Evolutionary conservation across 2,888 invertebrate species (phyloP).

Genomic region (Meghimatium bilineatum): DNA sequence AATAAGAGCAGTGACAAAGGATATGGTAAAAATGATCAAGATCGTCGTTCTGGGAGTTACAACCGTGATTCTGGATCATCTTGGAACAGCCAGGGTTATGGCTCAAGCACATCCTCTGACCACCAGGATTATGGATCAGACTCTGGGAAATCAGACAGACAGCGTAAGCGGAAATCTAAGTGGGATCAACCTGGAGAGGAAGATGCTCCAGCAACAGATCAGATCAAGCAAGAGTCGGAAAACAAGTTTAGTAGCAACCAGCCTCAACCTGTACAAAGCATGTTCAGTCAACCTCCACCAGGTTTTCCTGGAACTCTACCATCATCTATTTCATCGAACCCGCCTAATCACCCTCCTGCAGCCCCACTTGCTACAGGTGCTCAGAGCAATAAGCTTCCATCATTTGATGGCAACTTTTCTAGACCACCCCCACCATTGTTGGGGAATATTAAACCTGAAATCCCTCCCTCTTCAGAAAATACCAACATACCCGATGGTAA

Average conservation of each 20-base stretch:
- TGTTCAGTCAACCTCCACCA: slow-evolving; percentile 47
- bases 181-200: slow-evolving; percentile 52
- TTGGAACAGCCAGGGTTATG: slow-evolving; percentile 14
- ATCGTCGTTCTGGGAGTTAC: slow-evolving; percentile 16
- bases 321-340: not conserved
- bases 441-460: slow-evolving; percentile 37
- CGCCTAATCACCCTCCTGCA: not conserved
- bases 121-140: slow-evolving; percentile 29
- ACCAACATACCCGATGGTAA: slow-evolving; percentile 28
- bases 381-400: slow-evolving; percentile 10
- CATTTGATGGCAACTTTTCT: slow-evolving; percentile 35
- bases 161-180: slow-evolving; percentile 50
- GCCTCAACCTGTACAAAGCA: slow-evolving; percentile 30
- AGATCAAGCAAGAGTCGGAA: slow-evolving; percentile 16
- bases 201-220: slow-evolving; percentile 2
- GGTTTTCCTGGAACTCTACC: slow-evolving; percentile 31
- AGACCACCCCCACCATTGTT: slow-evolving; percentile 42
- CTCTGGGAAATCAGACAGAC: slow-evolving; percentile 41
- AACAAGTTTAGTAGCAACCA: not conserved
- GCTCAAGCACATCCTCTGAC: slow-evolving; percentile 27
- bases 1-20: slow-evolving; percentile 31
- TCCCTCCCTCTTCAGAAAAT: not conserved
- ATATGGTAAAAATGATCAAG: slow-evolving; percentile 27
- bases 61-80: slow-evolving; percentile 36
- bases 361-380: not conserved